Evolutionary conservation across 2,113 vertebrate genomes (phyloP).

Genomic region (Catharus bicknelli): DNA sequence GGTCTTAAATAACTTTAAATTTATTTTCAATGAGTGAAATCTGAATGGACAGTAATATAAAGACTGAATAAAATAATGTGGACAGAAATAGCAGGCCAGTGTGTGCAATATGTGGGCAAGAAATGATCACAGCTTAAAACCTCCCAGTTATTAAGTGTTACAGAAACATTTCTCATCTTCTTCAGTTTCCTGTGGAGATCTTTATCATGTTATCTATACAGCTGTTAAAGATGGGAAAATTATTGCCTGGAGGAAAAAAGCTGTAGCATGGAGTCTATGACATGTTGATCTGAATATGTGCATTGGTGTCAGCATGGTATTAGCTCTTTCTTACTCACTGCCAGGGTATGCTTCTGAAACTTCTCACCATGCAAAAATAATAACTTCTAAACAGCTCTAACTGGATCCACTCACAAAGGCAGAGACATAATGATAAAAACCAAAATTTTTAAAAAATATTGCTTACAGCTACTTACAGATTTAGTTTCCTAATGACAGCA

Average conservation of each 20-base stretch:
- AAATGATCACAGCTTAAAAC: background rate
- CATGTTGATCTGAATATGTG: slow-evolving; percentile 1
- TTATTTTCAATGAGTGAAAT: background rate
- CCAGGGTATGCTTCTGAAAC: background rate
- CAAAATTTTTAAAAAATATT: background rate
- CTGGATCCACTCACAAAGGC: background rate
- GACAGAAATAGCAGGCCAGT: background rate
- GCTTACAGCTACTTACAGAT: background rate
- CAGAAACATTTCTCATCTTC: slow-evolving; percentile 39
- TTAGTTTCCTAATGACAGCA: background rate
- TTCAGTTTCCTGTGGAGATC: slow-evolving; percentile 40
- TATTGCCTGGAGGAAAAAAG: slow-evolving; percentile 36
- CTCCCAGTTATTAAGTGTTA: background rate
- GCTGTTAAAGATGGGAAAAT: slow-evolving; percentile 27
- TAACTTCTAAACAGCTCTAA: background rate
- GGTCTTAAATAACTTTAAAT: background rate
- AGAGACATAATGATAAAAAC: background rate
- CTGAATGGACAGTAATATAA: background rate
- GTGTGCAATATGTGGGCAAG: background rate
- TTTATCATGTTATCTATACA: slow-evolving; percentile 29
- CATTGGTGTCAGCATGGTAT: background rate
- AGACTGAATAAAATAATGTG: background rate
- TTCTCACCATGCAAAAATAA: background rate
- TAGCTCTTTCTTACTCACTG: slow-evolving; percentile 8
- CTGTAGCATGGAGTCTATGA: background rate